Percentiles rank a stretch among this genome's conserved stretches.
Conservation (phyloP, 2,797 vertebrate genomes). For the Rallus crepitans region DNA sequence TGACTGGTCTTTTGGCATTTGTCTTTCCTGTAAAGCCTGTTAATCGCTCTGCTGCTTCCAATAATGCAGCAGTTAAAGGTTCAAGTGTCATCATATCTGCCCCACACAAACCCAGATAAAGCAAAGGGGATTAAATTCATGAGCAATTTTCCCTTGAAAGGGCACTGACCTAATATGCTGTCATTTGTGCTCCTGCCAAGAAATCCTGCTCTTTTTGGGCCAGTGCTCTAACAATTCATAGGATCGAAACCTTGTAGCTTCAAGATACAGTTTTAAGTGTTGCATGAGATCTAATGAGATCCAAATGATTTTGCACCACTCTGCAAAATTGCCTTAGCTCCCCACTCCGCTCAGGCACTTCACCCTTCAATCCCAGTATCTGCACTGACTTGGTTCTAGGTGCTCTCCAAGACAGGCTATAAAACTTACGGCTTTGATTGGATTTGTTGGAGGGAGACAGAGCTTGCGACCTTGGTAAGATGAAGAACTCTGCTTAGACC, state of each 20-base stretch:
- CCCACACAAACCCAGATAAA: background rate
- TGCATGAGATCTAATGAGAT: background rate
- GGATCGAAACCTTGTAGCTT: background rate
- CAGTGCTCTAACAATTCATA: background rate
- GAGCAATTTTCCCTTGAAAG: background rate
- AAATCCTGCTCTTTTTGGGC: background rate
- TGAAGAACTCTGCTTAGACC: background rate
- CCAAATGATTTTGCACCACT: background rate
- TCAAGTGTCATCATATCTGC: background rate
- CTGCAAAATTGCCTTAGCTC: background rate
- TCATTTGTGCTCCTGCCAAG: background rate
- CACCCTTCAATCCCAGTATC: background rate
- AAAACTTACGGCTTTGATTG: background rate
- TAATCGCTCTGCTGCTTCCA: background rate
- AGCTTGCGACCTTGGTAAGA: background rate
- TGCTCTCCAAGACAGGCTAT: background rate
- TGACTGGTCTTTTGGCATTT: background rate
- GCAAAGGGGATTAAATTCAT: background rate
- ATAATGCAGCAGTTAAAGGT: background rate
- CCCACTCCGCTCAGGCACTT: background rate
- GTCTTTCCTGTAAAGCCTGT: background rate
- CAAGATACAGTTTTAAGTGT: rapidly evolving
- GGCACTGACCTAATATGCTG: background rate
- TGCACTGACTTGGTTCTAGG: background rate
- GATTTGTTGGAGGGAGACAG: rapidly evolving